Percentiles rank a stretch among this genome's conserved stretches.
Evolutionary conservation across 2,797 vertebrate species (phyloP).

Genomic region (Columba guinea): DNA sequence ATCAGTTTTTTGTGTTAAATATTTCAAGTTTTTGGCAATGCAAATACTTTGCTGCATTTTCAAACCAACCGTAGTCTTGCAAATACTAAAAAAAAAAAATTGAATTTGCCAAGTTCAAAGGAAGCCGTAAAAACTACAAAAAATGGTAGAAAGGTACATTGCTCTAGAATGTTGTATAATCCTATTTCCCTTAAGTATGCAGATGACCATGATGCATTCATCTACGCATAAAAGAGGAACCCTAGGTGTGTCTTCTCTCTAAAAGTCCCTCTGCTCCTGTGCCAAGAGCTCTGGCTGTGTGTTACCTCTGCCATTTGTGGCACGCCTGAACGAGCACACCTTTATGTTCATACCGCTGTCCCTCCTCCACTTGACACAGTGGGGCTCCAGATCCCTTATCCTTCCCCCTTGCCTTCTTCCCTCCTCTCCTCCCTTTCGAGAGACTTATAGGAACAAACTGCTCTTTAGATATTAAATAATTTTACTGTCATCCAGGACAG

Average conservation of each 20-base stretch:
- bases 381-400: neutral
- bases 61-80: neutral
- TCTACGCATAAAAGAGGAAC: neutral
- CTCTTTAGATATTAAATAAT: neutral
- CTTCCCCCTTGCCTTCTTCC: neutral
- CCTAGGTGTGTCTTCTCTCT: neutral
- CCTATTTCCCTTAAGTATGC: neutral
- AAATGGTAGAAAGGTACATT: neutral
- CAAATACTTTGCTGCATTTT: neutral
- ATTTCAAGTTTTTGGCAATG: neutral
- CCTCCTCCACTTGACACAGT: neutral
- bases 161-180: neutral
- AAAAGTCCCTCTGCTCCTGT: neutral
- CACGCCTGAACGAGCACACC: neutral
- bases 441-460: neutral
- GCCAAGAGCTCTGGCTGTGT: neutral
- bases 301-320: neutral
- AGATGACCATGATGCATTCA: neutral
- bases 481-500: neutral
- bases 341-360: neutral
- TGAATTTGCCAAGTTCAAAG: neutral
- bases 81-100: neutral
- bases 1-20: neutral
- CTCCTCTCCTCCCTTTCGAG: neutral
- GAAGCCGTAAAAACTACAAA: neutral